A percentile compares a stretch with the other conserved stretches of the same genome.
These are phyloP conservation scores for Catocala nupta DNA, from an alignment of 2,888 invertebrate genomes.

Conservation along the genomic window DNA sequence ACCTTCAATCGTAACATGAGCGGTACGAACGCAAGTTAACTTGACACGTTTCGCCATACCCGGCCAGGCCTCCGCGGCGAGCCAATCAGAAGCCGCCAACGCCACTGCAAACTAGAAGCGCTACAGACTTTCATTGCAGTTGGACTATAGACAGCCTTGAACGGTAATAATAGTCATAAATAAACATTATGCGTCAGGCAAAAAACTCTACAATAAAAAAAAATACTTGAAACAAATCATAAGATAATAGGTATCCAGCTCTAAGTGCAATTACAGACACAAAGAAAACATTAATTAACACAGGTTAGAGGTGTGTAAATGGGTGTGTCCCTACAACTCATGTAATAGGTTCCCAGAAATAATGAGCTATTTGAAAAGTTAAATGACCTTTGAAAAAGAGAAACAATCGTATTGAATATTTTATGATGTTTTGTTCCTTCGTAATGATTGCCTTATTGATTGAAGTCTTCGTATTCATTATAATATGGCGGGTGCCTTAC, in stretches of 20 bases:
- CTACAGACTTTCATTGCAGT: slow-evolving; percentile 72
- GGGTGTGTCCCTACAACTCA: slow-evolving; percentile 12
- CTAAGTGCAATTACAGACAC: too few species aligned
- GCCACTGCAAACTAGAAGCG: slow-evolving; percentile 71
- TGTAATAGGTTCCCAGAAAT: slow-evolving; percentile 35
- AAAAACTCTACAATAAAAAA: slow-evolving; percentile 47
- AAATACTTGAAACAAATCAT: too few species aligned
- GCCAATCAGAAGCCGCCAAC: slow-evolving; percentile 76
- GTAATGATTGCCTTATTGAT: too few species aligned
- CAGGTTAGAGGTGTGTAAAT: too few species aligned
- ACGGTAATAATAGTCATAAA: slow-evolving; percentile 46
- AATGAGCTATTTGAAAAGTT: background rate
- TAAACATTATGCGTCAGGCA: slow-evolving; percentile 72
- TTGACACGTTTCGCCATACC: slow-evolving; percentile 76
- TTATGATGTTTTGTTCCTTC: too few species aligned
- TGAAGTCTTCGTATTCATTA: too few species aligned
- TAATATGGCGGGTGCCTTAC: background rate
- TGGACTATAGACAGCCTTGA: slow-evolving; percentile 78
- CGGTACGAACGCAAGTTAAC: slow-evolving; percentile 51
- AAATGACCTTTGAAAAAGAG: slow-evolving; percentile 11
- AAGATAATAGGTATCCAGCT: too few species aligned
- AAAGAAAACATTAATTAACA: too few species aligned
- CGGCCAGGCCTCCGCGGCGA: slow-evolving; percentile 78
- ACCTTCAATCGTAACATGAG: slow-evolving; percentile 57
- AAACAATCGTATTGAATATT: too few species aligned